phyloP scores from a whole-genome alignment of 2,888 invertebrate genomes.

The Cremastobaeus sp. region DNA sequence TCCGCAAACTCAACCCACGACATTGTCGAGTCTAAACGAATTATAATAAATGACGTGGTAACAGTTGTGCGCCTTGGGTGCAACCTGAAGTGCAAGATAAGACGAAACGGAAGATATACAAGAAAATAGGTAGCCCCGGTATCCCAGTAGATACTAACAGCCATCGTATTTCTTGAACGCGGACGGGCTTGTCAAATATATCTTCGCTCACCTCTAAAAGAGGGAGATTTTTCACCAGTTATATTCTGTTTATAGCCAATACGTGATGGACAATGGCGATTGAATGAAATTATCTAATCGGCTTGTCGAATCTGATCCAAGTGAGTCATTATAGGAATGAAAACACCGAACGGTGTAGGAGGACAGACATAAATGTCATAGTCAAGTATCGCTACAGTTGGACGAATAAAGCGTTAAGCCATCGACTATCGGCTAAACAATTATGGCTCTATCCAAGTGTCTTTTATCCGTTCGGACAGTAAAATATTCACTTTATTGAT shows the following conservation, averaged over 20 bases:
- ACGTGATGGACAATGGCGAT: slow-evolving; percentile 12
- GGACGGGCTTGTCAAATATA: slow-evolving; percentile 6
- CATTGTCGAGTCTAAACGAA: slow-evolving; percentile 54
- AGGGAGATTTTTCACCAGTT: background rate
- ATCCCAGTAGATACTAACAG: slow-evolving; percentile 8
- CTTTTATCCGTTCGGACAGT: slow-evolving; percentile 15
- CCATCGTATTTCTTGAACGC: slow-evolving; percentile 4
- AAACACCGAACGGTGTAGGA: slow-evolving; percentile 31
- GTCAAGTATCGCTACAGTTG: slow-evolving; percentile 27
- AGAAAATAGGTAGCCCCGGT: slow-evolving; percentile 32
- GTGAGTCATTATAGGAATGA: slow-evolving; percentile 31
- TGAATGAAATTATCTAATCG: slow-evolving; percentile 21
- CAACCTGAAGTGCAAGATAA: slow-evolving; percentile 54
- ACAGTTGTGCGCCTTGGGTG: slow-evolving; percentile 55
- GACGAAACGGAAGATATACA: slow-evolving; percentile 35
- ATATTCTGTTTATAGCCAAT: background rate
- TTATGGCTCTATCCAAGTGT: slow-evolving; percentile 8
- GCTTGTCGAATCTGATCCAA: slow-evolving; percentile 29
- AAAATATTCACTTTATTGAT: slow-evolving; percentile 1
- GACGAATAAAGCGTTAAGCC: slow-evolving; percentile 27
- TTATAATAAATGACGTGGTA: slow-evolving; percentile 60
- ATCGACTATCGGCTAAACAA: slow-evolving; percentile 38
- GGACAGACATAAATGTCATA: slow-evolving; percentile 51
- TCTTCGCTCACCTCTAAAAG: background rate
- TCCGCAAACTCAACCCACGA: slow-evolving; percentile 53